These are phyloP conservation scores for Heteropelma amictum DNA, from an alignment of 2,888 invertebrate genomes.

Conservation along the genomic window DNA sequence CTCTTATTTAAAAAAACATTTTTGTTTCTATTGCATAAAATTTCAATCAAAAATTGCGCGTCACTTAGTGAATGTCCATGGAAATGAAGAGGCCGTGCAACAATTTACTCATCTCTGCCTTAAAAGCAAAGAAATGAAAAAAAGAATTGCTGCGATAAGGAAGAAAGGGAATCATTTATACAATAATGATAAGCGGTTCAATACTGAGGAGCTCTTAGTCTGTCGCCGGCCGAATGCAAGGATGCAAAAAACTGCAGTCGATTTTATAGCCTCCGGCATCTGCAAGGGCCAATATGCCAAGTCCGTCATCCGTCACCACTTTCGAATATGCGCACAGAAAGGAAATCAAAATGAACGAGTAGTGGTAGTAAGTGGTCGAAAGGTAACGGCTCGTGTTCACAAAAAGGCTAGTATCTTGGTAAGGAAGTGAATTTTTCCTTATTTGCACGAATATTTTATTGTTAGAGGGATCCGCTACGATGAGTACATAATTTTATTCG, in stretches of 20 bases:
- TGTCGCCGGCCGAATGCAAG: slow-evolving; percentile 26
- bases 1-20: slow-evolving; percentile 40
- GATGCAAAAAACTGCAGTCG: slow-evolving; percentile 33
- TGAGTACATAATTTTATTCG: slow-evolving; percentile 49
- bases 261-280: slow-evolving; percentile 44
- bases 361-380: slow-evolving; percentile 29
- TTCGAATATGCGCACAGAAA: slow-evolving; percentile 19
- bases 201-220: no score
- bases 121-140: slow-evolving; percentile 18
- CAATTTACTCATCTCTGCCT: slow-evolving; percentile 30
- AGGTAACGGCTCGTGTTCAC: slow-evolving; percentile 44
- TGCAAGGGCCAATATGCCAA: slow-evolving; percentile 48
- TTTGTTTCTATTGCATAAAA: slow-evolving; percentile 47
- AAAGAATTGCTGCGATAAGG: slow-evolving; percentile 41
- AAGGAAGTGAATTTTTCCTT: slow-evolving; percentile 48
- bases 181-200: no score
- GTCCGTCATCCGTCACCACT: slow-evolving; percentile 36
- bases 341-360: background rate
- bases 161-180: slow-evolving; percentile 41
- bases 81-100: slow-evolving; percentile 40
- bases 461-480: slow-evolving; percentile 56
- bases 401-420: slow-evolving; percentile 46
- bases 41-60: slow-evolving; percentile 42
- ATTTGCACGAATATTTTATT: slow-evolving; percentile 52
- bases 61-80: slow-evolving; percentile 41